These are phyloP conservation scores for Cossypha caffra DNA, from an alignment of 2,797 vertebrate genomes.

Conservation along the genomic window DNA sequence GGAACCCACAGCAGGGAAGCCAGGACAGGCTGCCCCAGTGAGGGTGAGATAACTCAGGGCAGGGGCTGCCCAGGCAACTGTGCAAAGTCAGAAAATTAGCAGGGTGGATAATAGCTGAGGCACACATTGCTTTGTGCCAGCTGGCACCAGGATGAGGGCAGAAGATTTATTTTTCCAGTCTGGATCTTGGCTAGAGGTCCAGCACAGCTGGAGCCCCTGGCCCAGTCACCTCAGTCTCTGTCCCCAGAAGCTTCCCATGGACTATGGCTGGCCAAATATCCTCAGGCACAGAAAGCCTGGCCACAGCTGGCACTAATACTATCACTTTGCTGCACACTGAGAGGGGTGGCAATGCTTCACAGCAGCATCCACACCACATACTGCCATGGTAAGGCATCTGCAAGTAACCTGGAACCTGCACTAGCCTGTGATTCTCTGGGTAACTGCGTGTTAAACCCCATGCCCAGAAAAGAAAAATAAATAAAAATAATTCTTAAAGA, in stretches of 20 bases:
- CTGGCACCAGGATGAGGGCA: not conserved
- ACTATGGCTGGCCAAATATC: not conserved
- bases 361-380: not conserved
- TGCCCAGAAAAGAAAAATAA: not conserved
- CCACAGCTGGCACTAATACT: not conserved
- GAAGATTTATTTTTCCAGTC: not conserved
- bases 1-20: not conserved
- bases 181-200: not conserved
- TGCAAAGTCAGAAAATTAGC: not conserved
- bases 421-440: not conserved
- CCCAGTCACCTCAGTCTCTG: not conserved
- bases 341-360: not conserved
- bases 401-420: not conserved
- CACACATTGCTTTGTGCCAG: not conserved
- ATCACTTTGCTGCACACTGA: not conserved
- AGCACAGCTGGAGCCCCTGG: not conserved
- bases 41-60: not conserved
- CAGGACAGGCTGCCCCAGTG: fast-evolving
- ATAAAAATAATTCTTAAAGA: not conserved
- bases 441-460: not conserved
- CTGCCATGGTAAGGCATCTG: not conserved
- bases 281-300: not conserved
- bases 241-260: not conserved
- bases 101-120: not conserved
- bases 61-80: not conserved